These are phyloP conservation scores for Paratrypauchen microcephalus DNA, from an alignment of 2,797 vertebrate genomes.

Conservation along the genomic window DNA sequence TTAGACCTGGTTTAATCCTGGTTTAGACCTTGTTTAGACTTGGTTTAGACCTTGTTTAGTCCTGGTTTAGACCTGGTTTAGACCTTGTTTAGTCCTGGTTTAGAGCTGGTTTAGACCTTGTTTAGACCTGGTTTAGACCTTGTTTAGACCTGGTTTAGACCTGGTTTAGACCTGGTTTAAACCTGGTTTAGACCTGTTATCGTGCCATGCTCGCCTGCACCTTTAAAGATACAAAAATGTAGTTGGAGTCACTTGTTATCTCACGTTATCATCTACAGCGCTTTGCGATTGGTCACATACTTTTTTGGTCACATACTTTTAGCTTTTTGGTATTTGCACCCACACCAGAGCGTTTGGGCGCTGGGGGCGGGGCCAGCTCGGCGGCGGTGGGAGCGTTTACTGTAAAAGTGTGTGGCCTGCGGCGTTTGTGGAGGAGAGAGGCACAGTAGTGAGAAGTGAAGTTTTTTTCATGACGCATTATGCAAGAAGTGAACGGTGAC, in stretches of 20 bases:
- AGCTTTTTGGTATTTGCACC: neutral
- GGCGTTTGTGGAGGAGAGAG: slow-evolving; percentile 50
- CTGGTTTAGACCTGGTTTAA: too few relatives aligned
- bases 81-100: too few relatives aligned
- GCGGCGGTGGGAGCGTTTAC: slow-evolving; percentile 61
- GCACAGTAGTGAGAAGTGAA: slow-evolving; percentile 38
- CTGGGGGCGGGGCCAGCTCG: slow-evolving; percentile 63
- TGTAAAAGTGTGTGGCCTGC: slow-evolving; percentile 55
- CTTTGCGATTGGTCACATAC: too few relatives aligned
- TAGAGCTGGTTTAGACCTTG: too few relatives aligned
- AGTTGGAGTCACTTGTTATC: slow-evolving; percentile 56
- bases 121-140: too few relatives aligned
- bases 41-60: too few relatives aligned
- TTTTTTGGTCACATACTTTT: too few relatives aligned
- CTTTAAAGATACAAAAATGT: slow-evolving; percentile 70
- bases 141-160: too few relatives aligned
- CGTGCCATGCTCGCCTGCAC: slow-evolving; percentile 52
- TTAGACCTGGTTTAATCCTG: too few relatives aligned
- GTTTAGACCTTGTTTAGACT: too few relatives aligned
- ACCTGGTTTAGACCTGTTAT: too few relatives aligned
- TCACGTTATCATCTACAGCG: slow-evolving; percentile 46
- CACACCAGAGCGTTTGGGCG: slow-evolving; percentile 62
- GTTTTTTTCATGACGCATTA: slow-evolving; percentile 36
- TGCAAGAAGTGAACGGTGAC: slow-evolving; percentile 10
- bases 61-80: too few relatives aligned